Conservation (phyloP, 2,797 vertebrate species). For the Hippoglossus hippoglossus region DNA sequence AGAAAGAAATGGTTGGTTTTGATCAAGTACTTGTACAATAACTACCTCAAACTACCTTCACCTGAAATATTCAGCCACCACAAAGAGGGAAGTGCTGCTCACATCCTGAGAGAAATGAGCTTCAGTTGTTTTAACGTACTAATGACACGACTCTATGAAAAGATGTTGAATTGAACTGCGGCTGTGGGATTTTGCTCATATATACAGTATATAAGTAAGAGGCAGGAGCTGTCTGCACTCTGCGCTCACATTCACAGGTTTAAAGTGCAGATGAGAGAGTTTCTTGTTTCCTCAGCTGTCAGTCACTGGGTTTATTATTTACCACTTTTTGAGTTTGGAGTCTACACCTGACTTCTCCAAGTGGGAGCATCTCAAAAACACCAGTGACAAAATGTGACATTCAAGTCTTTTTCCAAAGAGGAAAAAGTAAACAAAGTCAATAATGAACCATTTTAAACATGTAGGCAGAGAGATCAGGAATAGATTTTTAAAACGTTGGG, state of each 20-base stretch:
- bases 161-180: background rate
- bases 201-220: background rate
- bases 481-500: no score
- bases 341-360: constrained; percentile 17
- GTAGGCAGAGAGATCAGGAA: no score
- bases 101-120: background rate
- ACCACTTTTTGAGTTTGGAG: constrained; percentile 11
- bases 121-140: background rate
- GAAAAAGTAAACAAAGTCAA: no score
- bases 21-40: constrained; percentile 35
- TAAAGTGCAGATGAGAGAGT: constrained; percentile 22
- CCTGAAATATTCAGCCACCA: background rate
- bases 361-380: constrained; percentile 2
- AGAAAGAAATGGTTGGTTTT: constrained; percentile 58
- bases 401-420: background rate
- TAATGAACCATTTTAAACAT: no score
- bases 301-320: constrained; percentile 24
- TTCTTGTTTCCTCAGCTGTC: constrained; percentile 27
- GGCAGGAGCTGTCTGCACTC: constrained; percentile 1
- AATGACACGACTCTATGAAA: background rate
- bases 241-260: constrained; percentile 1
- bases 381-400: constrained; percentile 7
- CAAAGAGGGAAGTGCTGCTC: background rate
- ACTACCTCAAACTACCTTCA: constrained; percentile 20
- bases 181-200: background rate